Conservation (phyloP, 2,113 vertebrate species). For the Pycnonotus jocosus region DNA sequence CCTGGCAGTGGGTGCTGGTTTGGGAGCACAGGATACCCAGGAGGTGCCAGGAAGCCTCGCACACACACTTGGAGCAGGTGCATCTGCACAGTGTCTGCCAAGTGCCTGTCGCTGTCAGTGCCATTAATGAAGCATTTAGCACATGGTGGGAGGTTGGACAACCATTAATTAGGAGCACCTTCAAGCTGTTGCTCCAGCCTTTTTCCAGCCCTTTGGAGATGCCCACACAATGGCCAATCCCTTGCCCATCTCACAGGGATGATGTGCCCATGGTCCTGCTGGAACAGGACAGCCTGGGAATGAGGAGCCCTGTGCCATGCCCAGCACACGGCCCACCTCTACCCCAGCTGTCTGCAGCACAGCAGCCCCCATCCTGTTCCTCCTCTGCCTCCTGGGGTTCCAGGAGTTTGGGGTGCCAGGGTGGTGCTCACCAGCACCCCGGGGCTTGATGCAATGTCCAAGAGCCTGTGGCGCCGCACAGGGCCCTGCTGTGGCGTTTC, state of each 20-base stretch:
- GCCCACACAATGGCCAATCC: fast-evolving
- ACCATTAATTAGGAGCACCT: not conserved
- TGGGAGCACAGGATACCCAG: fast-evolving
- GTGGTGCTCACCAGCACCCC: not conserved
- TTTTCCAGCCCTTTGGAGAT: not conserved
- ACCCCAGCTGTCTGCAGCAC: not conserved
- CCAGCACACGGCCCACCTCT: fast-evolving
- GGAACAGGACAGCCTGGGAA: not conserved
- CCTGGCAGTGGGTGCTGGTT: not conserved
- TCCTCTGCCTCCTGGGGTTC: not conserved
- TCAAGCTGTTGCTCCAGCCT: not conserved
- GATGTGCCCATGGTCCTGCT: fast-evolving
- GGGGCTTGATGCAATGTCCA: not conserved
- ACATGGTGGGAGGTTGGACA: not conserved
- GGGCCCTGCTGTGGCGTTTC: not conserved
- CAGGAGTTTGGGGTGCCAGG: not conserved
- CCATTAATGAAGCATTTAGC: fast-evolving
- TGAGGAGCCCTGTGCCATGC: fast-evolving
- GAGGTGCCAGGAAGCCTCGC: not conserved
- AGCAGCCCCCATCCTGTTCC: not conserved
- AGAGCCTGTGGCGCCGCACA: fast-evolving
- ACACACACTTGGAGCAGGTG: not conserved
- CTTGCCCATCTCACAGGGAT: not conserved
- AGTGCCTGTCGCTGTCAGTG: fast-evolving
- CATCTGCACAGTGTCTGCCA: not conserved